These are phyloP conservation scores for Leucosticte australis DNA, from an alignment of 2,113 vertebrate species.

Conservation along the genomic window DNA sequence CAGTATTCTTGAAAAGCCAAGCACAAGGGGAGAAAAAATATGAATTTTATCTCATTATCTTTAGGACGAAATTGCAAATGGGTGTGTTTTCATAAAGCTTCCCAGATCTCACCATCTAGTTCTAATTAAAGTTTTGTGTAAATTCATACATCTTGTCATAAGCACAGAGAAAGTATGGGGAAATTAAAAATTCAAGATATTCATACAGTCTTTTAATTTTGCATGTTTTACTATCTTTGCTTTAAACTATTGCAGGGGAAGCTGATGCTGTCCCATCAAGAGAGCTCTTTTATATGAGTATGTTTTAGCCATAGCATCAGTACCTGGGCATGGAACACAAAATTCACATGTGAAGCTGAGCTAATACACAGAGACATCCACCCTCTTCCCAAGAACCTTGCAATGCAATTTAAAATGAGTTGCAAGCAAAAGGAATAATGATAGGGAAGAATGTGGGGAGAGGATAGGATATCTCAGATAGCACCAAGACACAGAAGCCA, in stretches of 20 bases:
- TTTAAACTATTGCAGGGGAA: not conserved
- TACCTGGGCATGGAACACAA: not conserved
- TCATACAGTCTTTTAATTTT: not conserved
- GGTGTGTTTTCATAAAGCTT: not conserved
- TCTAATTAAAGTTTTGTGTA: conserved; percentile 35
- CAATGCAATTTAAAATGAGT: not conserved
- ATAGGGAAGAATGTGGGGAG: not conserved
- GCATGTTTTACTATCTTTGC: not conserved
- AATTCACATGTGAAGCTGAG: not conserved
- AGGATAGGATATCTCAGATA: not conserved
- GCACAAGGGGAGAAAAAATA: not conserved
- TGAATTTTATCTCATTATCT: conserved; percentile 15
- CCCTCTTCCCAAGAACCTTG: not conserved
- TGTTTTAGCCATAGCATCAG: not conserved
- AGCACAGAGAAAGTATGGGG: not conserved
- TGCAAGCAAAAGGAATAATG: not conserved
- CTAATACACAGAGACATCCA: not conserved
- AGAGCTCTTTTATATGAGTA: not conserved
- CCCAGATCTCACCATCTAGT: not conserved
- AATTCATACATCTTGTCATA: not conserved
- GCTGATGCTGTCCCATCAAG: not conserved
- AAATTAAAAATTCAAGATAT: not conserved
- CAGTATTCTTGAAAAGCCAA: not conserved
- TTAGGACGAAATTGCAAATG: not conserved
- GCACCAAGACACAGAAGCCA: not conserved